Evolutionary conservation across 2,113 vertebrate genomes (phyloP), one percentile per base, ranked within the genome.

Genomic region (Microtus richardsoni): DNA sequence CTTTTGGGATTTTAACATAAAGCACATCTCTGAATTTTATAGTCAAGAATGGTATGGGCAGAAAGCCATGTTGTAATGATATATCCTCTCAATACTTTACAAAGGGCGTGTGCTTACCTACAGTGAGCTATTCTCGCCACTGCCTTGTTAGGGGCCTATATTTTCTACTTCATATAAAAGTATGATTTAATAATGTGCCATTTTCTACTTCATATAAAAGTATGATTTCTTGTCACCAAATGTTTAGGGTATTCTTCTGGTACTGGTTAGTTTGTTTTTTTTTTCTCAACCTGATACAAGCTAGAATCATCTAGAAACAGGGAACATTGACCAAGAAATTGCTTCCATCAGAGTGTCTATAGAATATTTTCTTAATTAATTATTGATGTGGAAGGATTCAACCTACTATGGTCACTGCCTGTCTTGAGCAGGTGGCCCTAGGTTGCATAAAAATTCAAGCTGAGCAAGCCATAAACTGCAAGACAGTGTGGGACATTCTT

Each of bases 1-100:
- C 54, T 83, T 85, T 82, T 58, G 8, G 21, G 30, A 28, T 83
- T 82, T 70, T 88, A 80, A 47, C 33, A 30, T 28, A 89, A 94
- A 58, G n/a, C 26, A 54, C 4, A 19, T 58, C 68, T 91, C 83
- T 96, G 74, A 70, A 95, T 94, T 89, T 87, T 66, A 87, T 9
- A 71, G 75, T 88, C 11, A 88, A 96, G 80, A 96, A 77, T 21
- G 39, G 52, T 19, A 4, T 89, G 41, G 77, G 28, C 28, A 89
- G 58, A 90, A 91, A 88, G 39, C 14, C 83, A 26, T 9, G 54
- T 64, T 68, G n/a, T 88, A 86, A 78, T 19, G 47, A 85, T 39
- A 86, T 74, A 21, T 28, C 13, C 16, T 9, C 33, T 78, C 9
- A 68, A 64, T 58, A 7, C 49, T 94, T 94, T 66, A 44, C 26